These are phyloP conservation scores for Propithecus deckenii DNA, from an alignment of 2,797 vertebrate genomes.

Conservation along the genomic window DNA sequence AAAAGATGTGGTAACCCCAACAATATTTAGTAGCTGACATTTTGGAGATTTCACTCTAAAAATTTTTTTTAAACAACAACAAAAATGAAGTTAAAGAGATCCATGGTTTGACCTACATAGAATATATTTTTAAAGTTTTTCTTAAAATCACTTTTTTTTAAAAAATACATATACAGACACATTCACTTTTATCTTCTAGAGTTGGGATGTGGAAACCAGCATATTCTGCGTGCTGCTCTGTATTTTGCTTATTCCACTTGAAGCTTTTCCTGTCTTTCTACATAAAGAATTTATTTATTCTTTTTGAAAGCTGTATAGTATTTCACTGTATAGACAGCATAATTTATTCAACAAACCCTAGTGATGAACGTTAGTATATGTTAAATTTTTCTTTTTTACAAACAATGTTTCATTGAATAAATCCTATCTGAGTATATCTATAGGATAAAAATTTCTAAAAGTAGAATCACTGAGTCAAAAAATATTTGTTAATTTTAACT, in stretches of 20 bases:
- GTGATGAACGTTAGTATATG: neutral
- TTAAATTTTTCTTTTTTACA: neutral
- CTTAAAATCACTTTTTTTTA: neutral
- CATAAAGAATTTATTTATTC: neutral
- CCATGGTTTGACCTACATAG: neutral
- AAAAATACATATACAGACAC: neutral
- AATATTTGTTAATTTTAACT: neutral
- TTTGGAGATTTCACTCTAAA: neutral
- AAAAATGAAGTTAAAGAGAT: neutral
- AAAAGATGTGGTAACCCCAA: neutral
- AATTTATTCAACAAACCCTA: neutral
- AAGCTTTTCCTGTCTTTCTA: neutral
- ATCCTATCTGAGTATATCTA: neutral
- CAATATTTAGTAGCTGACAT: neutral
- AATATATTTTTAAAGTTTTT: neutral
- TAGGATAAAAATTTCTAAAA: neutral
- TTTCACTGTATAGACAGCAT: neutral
- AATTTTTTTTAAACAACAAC: neutral
- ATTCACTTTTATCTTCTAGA: neutral
- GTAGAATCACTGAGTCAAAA: neutral
- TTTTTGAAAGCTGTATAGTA: neutral
- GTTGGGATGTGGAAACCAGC: accelerated
- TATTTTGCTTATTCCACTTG: neutral
- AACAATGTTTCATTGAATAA: neutral
- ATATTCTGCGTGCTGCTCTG: neutral